phyloP scores from a whole-genome alignment of 2,888 invertebrate species.

The Megamerina dolium region DNA sequence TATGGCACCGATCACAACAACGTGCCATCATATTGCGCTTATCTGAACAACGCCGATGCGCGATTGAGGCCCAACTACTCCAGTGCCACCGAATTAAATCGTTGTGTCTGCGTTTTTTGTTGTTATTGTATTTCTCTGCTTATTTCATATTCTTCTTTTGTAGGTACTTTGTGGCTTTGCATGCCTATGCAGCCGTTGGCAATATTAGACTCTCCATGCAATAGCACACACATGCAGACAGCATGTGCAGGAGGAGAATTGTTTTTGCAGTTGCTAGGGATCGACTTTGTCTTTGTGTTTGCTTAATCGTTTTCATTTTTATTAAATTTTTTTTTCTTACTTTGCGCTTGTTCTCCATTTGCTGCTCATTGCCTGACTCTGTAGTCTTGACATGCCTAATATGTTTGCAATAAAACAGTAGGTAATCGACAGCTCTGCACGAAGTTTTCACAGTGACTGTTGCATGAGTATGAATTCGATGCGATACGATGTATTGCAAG shows the following conservation, averaged over 20 bases:
- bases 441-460: constrained; percentile 5
- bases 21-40: not conserved
- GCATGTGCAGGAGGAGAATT: no score
- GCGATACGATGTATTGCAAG: not conserved
- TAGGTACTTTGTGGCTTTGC: no score
- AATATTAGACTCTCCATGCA: no score
- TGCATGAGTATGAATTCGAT: no score
- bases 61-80: constrained; percentile 14
- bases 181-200: no score
- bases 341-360: constrained; percentile 5
- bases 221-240: no score
- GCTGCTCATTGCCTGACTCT: constrained; percentile 13
- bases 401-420: constrained; percentile 37
- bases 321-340: no score
- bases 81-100: constrained; percentile 29
- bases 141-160: no score
- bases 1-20: not conserved
- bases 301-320: no score
- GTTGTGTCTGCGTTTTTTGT: constrained; percentile 18
- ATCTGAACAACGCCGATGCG: not conserved
- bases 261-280: no score
- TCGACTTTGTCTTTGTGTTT: no score
- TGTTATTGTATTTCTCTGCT: no score
- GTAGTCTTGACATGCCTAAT: constrained; percentile 29
- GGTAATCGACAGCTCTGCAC: constrained; percentile 26